phyloP scores from a whole-genome alignment of 2,888 invertebrate genomes.

The Psylliodes chrysocephalus region DNA sequence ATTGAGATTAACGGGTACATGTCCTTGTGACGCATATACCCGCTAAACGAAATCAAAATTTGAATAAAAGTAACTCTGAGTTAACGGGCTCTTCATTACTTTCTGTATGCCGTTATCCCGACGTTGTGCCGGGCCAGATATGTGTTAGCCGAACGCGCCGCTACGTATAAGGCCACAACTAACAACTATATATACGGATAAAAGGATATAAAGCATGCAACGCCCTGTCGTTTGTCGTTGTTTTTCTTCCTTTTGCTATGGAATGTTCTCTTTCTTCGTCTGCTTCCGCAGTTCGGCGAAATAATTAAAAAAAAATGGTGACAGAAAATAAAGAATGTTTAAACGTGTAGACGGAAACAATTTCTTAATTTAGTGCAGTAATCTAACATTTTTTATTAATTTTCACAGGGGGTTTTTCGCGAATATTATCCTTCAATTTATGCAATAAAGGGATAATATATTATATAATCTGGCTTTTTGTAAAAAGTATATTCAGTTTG shows the following conservation, averaged over 20 bases:
- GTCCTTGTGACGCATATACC: slow-evolving; percentile 51
- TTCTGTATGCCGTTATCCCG: slow-evolving; percentile 58
- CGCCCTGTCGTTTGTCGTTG: neutral
- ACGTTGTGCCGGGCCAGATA: slow-evolving; percentile 50
- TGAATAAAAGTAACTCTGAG: slow-evolving; percentile 60
- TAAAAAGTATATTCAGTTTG: too few relatives aligned
- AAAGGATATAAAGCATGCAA: neutral
- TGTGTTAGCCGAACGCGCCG: slow-evolving; percentile 56
- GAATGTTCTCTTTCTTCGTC: neutral
- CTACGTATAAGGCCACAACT: slow-evolving; percentile 28
- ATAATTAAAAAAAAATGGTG: too few relatives aligned
- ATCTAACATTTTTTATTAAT: too few relatives aligned
- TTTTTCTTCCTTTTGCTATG: neutral
- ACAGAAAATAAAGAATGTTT: too few relatives aligned
- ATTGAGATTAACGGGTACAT: slow-evolving; percentile 37
- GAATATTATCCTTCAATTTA: too few relatives aligned
- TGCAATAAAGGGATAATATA: too few relatives aligned
- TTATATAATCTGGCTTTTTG: too few relatives aligned
- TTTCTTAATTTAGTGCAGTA: too few relatives aligned
- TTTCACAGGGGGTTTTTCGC: too few relatives aligned
- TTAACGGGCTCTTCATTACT: slow-evolving; percentile 56
- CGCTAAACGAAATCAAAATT: slow-evolving; percentile 62
- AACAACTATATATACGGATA: neutral
- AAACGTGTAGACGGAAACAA: too few relatives aligned
- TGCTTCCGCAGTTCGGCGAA: too few relatives aligned